Conservation (phyloP, 92 coral and sea anemone genomes). For the Parazoanthus darwini region DNA sequence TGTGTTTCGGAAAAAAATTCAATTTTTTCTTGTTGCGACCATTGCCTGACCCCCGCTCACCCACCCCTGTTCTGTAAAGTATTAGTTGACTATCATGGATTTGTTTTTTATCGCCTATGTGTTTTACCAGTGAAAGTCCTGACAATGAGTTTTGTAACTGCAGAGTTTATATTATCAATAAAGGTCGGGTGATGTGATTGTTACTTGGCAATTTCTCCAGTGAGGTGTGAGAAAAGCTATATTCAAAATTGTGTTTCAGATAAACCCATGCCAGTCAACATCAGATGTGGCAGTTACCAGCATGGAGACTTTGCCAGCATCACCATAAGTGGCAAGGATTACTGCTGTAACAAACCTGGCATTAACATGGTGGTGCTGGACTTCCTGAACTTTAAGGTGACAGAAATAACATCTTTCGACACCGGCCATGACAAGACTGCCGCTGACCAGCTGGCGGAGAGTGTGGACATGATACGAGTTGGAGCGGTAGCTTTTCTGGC, state of each 20-base stretch:
- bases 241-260: slow-evolving; percentile 35
- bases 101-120: too few relatives aligned
- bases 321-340: slow-evolving; percentile 70
- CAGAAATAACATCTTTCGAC: slow-evolving; percentile 72
- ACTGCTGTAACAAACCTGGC: slow-evolving; percentile 77
- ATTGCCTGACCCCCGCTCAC: too few relatives aligned
- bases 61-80: too few relatives aligned
- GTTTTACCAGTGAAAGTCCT: too few relatives aligned
- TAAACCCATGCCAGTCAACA: slow-evolving; percentile 55
- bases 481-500: slow-evolving; percentile 78
- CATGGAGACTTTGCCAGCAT: slow-evolving; percentile 70
- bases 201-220: too few relatives aligned
- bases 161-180: too few relatives aligned
- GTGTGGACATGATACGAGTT: slow-evolving; percentile 65
- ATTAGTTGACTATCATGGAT: too few relatives aligned
- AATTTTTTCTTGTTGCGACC: too few relatives aligned
- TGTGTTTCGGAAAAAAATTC: too few relatives aligned
- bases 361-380: slow-evolving; percentile 87
- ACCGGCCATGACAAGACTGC: slow-evolving; percentile 87
- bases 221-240: too few relatives aligned
- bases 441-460: slow-evolving; percentile 63
- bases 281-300: slow-evolving; percentile 58
- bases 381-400: slow-evolving; percentile 75
- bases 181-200: too few relatives aligned
- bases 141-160: too few relatives aligned